A percentile compares a stretch with the other conserved stretches of the same genome.
Evolutionary conservation across 2,113 vertebrate species (phyloP).

Genomic region (Otis tarda): DNA sequence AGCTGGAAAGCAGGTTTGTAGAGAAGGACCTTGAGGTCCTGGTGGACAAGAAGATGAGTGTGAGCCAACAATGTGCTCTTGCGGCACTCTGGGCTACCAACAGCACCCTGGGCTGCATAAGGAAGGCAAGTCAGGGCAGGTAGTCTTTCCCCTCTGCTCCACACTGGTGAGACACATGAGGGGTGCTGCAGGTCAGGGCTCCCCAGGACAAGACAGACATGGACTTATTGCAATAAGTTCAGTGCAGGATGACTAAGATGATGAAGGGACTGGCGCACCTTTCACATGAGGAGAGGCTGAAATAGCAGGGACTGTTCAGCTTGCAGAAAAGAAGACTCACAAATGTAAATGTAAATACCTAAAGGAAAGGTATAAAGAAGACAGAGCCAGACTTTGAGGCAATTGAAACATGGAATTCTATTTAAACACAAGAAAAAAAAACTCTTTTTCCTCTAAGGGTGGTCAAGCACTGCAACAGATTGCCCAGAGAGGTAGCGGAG

Average conservation of each 20-base stretch:
- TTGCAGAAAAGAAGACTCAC: neutral
- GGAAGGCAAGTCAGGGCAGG: neutral
- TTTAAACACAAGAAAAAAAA: neutral
- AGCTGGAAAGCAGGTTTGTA: neutral
- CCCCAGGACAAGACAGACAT: neutral
- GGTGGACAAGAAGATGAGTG: neutral
- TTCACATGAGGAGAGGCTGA: neutral
- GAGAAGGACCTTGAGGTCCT: neutral
- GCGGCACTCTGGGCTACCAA: neutral
- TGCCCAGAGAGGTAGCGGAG: neutral
- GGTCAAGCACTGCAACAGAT: neutral
- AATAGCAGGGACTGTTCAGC: neutral
- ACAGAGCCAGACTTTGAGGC: neutral
- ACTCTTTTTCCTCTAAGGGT: accelerated
- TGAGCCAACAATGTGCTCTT: neutral
- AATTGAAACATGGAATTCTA: neutral
- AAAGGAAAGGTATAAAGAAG: neutral
- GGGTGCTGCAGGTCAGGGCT: neutral
- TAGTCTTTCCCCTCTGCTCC: neutral
- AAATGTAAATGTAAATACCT: neutral
- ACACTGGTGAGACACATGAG: neutral
- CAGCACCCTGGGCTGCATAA: neutral
- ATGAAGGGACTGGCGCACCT: neutral
- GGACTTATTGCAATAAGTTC: neutral
- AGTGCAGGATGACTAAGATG: neutral